Evolutionary conservation across 2,113 vertebrate species (phyloP).

Genomic region (Microtus richardsoni): DNA sequence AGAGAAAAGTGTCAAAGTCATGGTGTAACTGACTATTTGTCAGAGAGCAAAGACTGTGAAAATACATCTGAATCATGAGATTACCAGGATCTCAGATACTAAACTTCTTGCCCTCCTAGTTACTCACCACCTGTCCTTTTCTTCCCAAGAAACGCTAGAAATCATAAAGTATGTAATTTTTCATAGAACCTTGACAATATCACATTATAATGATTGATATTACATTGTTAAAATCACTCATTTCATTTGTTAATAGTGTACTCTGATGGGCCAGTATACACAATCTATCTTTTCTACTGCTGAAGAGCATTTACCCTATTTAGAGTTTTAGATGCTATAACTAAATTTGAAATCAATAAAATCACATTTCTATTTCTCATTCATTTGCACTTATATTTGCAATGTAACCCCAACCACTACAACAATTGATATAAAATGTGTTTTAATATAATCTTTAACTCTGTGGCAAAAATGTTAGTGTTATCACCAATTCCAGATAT

Average conservation of each 20-base stretch:
- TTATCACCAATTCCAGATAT: background rate
- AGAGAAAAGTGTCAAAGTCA: background rate
- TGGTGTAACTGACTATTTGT: constrained; percentile 1
- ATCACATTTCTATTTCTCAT: background rate
- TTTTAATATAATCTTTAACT: background rate
- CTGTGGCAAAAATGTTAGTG: background rate
- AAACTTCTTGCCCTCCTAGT: background rate
- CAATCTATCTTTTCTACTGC: background rate
- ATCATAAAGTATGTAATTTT: background rate
- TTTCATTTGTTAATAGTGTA: background rate
- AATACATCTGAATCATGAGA: background rate
- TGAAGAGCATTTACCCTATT: background rate
- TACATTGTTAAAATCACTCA: background rate
- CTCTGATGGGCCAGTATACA: background rate
- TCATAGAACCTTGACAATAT: background rate
- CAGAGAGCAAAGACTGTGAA: background rate
- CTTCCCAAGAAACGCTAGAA: background rate
- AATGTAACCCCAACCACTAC: background rate
- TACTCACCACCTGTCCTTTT: background rate
- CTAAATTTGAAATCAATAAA: background rate
- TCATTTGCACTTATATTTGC: background rate
- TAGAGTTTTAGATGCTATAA: background rate
- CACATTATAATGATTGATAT: background rate
- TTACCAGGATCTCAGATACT: background rate
- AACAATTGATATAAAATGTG: background rate